Evolutionary conservation across 2,113 vertebrate genomes (phyloP).

Genomic region (Pionites leucogaster): DNA sequence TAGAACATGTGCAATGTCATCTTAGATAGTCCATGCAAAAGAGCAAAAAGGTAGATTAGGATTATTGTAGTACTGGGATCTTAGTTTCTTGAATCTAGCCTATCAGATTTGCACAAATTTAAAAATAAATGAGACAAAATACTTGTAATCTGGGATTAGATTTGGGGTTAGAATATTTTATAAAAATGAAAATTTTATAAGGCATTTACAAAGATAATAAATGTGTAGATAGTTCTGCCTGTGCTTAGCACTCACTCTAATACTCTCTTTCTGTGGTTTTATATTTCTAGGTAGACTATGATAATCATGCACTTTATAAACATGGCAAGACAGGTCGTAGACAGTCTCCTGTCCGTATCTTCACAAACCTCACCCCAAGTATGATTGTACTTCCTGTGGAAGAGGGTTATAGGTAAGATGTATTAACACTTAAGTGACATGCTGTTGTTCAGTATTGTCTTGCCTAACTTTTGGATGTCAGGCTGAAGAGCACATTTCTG

Average conservation of each 20-base stretch:
- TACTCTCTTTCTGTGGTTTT: neutral
- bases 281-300: slow-evolving; percentile 90
- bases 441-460: neutral
- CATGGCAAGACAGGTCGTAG: slow-evolving; percentile 90
- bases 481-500: neutral
- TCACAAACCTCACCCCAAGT: slow-evolving; percentile 85
- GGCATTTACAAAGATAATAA: neutral
- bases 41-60: neutral
- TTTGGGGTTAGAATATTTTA: neutral
- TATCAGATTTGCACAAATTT: neutral
- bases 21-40: neutral
- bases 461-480: neutral
- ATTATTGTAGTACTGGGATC: neutral
- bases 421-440: neutral
- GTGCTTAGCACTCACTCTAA: neutral
- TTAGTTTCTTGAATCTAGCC: neutral
- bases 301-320: slow-evolving; percentile 95
- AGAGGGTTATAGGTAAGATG: slow-evolving; percentile 90
- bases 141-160: neutral
- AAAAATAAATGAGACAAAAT: neutral
- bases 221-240: neutral
- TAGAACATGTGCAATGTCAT: neutral
- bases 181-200: neutral
- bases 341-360: slow-evolving; percentile 93
- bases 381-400: slow-evolving; percentile 83